Evolutionary conservation across 2,888 invertebrate species (phyloP).

Genomic region (Erebia palarica): DNA sequence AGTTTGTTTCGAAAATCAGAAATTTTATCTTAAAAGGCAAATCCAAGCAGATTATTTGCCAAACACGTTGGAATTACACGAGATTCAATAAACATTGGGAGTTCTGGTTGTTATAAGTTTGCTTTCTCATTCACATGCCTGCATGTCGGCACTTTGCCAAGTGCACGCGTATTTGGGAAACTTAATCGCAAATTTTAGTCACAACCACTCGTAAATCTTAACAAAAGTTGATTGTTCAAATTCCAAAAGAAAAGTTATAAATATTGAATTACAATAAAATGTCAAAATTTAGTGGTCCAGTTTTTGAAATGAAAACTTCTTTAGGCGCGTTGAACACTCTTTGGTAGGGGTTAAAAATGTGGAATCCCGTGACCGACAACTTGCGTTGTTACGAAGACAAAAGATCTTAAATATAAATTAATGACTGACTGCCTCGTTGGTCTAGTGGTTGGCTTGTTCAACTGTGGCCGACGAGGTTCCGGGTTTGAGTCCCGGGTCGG

Average conservation of each 20-base stretch:
- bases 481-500: too few relatives aligned
- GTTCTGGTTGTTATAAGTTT: slow-evolving; percentile 28
- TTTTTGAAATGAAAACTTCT: too few relatives aligned
- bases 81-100: slow-evolving; percentile 27
- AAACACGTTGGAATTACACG: slow-evolving; percentile 22
- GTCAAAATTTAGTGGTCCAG: background rate
- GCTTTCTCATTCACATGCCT: slow-evolving; percentile 24
- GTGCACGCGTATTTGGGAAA: slow-evolving; percentile 47
- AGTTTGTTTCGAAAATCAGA: background rate
- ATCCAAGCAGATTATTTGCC: slow-evolving; percentile 3
- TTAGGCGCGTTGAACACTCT: too few relatives aligned
- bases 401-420: too few relatives aligned
- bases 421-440: too few relatives aligned
- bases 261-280: too few relatives aligned
- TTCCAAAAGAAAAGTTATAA: too few relatives aligned
- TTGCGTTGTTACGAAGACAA: too few relatives aligned
- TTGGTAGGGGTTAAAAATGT: too few relatives aligned
- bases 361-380: too few relatives aligned
- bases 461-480: too few relatives aligned
- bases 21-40: slow-evolving; percentile 13
- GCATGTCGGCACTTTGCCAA: slow-evolving; percentile 50
- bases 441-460: too few relatives aligned
- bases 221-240: slow-evolving; percentile 11
- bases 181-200: slow-evolving; percentile 47
- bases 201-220: slow-evolving; percentile 21